Conservation (phyloP, 2,797 vertebrate species). For the Betta splendens region DNA sequence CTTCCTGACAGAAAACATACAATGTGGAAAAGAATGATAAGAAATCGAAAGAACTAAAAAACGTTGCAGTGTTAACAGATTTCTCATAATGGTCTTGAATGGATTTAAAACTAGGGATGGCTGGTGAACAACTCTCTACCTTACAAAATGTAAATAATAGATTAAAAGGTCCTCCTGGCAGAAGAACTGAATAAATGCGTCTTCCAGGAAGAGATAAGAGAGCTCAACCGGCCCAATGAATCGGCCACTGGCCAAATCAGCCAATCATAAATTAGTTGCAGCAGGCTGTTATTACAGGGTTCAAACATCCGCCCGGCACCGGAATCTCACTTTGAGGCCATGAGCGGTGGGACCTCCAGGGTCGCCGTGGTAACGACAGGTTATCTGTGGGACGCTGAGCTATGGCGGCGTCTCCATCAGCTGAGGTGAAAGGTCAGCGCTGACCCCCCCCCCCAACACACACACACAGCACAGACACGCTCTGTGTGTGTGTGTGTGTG, state of each 20-base stretch:
- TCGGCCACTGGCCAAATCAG: slow-evolving; percentile 62
- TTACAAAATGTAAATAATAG: slow-evolving; percentile 14
- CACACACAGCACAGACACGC: slow-evolving; percentile 17
- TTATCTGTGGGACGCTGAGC: slow-evolving; percentile 67
- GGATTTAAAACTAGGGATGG: background rate
- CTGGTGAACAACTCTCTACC: slow-evolving; percentile 10
- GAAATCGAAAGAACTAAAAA: slow-evolving; percentile 1
- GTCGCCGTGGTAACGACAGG: slow-evolving; percentile 66
- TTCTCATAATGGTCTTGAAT: background rate
- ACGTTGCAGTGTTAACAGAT: background rate
- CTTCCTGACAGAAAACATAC: background rate
- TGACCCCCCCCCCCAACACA: slow-evolving; percentile 39
- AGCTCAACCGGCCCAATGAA: slow-evolving; percentile 51
- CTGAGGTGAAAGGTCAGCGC: slow-evolving; percentile 67
- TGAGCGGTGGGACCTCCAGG: slow-evolving; percentile 70
- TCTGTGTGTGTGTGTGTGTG: slow-evolving; percentile 30
- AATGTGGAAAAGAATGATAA: slow-evolving; percentile 2
- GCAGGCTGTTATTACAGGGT: slow-evolving; percentile 69
- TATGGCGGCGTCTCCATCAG: slow-evolving; percentile 58
- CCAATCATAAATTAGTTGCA: slow-evolving; percentile 72
- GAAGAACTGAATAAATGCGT: slow-evolving; percentile 8
- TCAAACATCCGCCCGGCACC: slow-evolving; percentile 68
- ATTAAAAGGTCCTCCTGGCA: slow-evolving; percentile 16
- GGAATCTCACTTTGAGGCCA: slow-evolving; percentile 46
- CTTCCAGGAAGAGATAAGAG: slow-evolving; percentile 60